These are phyloP conservation scores for Zhengitettix transpicula DNA, from an alignment of 2,888 invertebrate species.

Conservation along the genomic window DNA sequence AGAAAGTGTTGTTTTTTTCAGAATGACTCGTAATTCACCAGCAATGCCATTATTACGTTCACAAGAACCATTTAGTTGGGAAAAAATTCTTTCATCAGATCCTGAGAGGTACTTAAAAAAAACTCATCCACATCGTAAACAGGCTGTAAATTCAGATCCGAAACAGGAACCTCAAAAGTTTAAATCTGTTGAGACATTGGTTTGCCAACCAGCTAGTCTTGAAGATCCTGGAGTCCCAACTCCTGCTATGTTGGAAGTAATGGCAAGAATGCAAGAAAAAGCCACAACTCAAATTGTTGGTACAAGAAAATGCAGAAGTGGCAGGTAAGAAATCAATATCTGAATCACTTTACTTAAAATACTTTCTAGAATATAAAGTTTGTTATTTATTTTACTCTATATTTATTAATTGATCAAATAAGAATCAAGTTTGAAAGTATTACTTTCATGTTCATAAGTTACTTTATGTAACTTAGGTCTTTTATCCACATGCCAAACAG, in stretches of 20 bases:
- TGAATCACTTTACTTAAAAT: too few species aligned
- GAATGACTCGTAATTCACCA: not conserved
- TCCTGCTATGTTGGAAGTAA: conserved; percentile 52
- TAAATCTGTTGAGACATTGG: not conserved
- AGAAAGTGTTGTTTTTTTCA: not conserved
- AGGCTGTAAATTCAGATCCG: not conserved
- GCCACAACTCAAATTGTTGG: conserved; percentile 16
- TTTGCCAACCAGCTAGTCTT: not conserved
- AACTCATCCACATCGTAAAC: not conserved
- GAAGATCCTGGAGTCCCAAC: conserved; percentile 32
- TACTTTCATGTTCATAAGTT: too few species aligned
- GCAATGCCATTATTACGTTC: not conserved
- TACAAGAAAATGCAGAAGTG: conserved; percentile 1
- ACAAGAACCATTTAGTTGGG: not conserved
- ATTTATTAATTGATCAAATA: too few species aligned
- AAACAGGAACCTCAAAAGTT: not conserved
- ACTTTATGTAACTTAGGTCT: too few species aligned
- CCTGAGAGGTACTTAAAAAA: not conserved
- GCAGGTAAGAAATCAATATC: not conserved
- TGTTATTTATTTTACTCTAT: too few species aligned
- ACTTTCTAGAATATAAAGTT: too few species aligned
- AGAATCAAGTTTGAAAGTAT: too few species aligned
- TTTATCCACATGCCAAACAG: too few species aligned
- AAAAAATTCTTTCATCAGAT: not conserved
- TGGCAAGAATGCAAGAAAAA: conserved; percentile 42